Conservation (phyloP, 2,888 invertebrate genomes). For the Ophioninae sp. region DNA sequence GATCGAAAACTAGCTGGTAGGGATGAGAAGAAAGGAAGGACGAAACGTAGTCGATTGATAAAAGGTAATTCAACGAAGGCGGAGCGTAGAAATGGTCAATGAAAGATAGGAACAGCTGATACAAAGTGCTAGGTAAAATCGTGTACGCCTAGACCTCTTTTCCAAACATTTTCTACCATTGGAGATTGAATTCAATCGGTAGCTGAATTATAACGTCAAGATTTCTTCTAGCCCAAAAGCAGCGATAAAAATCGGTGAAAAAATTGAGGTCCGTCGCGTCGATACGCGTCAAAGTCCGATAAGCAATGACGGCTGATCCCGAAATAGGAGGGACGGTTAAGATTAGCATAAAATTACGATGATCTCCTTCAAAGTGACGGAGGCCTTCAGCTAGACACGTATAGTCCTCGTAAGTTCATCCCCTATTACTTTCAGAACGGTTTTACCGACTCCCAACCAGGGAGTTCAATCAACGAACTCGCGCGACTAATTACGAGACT, state of each 20-base stretch:
- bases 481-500: conserved; percentile 49
- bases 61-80: neutral
- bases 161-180: too few relatives aligned
- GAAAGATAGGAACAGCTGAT: neutral
- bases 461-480: conserved; percentile 44
- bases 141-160: too few relatives aligned
- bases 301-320: too few relatives aligned
- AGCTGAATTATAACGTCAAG: too few relatives aligned
- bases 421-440: too few relatives aligned
- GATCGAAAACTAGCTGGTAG: conserved; percentile 33
- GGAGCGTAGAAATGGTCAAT: conserved; percentile 4
- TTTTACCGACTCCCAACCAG: too few relatives aligned
- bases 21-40: conserved; percentile 26
- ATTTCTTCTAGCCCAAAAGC: too few relatives aligned
- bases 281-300: too few relatives aligned
- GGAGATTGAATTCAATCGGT: too few relatives aligned
- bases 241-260: too few relatives aligned
- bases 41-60: conserved; percentile 3
- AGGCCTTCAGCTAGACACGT: conserved; percentile 15
- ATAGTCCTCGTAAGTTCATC: conserved; percentile 22
- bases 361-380: neutral
- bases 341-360: neutral
- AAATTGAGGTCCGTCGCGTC: too few relatives aligned
- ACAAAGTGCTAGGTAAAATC: too few relatives aligned
- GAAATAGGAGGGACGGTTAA: conserved; percentile 1